Evolutionary conservation across 1,140 invertebrate species (phyloP), one percentile per base, ranked within the genome.

Genomic region (Drosophila leontia): DNA sequence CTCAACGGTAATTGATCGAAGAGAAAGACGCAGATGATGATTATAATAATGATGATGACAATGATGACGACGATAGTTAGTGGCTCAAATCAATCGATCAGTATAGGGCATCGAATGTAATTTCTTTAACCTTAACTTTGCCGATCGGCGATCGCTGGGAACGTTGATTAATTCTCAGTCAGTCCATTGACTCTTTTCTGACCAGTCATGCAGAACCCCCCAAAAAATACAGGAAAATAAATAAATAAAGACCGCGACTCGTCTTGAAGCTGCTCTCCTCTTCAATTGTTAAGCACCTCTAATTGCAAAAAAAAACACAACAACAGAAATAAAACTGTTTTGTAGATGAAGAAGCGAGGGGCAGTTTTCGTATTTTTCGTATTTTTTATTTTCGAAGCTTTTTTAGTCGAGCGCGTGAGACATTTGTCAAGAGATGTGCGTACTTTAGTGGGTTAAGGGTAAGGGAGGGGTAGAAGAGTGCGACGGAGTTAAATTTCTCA

Each of bases 121-220:
- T 75, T 76, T 76, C 74, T 76, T 76, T 59, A 76, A 67, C 74
- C 74, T 76, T 76, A 76, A 65, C 74, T 76, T 75, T 75, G 71
- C 42, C 42, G 45, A 48, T 47, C 11, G 29, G 0, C 62, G 37
- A 65, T 67, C 45, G 45, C n/a, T 55, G 23, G 34, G 50, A 61
- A 44, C 57, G 56, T 48, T 59, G 74, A 76, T 76, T 76, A 62
- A 59, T 76, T 76, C 72, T 55, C 72, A 72, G 69, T 63, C 69
- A 63, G 72, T 75, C 59, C 71, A 76, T 65, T 55, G 74, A 76
- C 74, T 76, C 74, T 76, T 76, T 32, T 35, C 47, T 75, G 74
- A 58, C 61, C 62, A 76, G 72, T 76, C 74, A 76, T 76, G 74
- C 74, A 76, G 74, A 76, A 76, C 72, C 47, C 67, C 69, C 70